Evolutionary conservation across 2,113 vertebrate genomes (phyloP).

Genomic region (Leptobrachium leishanense): DNA sequence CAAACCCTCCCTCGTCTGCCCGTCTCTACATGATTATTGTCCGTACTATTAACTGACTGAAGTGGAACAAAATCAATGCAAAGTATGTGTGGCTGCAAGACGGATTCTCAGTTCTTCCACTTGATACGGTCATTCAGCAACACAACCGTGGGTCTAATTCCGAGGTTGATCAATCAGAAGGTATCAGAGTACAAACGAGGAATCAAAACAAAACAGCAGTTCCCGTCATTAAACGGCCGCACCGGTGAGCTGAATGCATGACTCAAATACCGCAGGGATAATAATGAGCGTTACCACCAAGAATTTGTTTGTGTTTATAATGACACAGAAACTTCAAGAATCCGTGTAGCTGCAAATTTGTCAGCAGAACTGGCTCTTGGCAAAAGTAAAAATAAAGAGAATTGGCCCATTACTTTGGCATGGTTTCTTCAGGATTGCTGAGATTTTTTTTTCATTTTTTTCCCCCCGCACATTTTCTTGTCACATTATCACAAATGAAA

Average conservation of each 20-base stretch:
- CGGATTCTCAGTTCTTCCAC: constrained; percentile 13
- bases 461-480: background rate
- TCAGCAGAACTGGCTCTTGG: background rate
- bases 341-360: background rate
- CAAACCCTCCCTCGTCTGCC: constrained; percentile 5
- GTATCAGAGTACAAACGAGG: constrained; percentile 21
- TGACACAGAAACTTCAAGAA: background rate
- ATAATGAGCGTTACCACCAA: constrained; percentile 10
- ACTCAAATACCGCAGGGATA: constrained; percentile 26
- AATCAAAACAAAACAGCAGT: constrained; percentile 26
- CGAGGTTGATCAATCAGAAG: constrained; percentile 19
- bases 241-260: background rate
- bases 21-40: constrained; percentile 11
- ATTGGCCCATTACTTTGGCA: background rate
- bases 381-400: background rate
- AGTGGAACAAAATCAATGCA: constrained; percentile 33
- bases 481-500: background rate
- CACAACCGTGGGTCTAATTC: constrained; percentile 25
- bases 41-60: constrained; percentile 28
- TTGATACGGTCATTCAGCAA: constrained; percentile 36
- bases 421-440: background rate
- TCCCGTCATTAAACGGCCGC: constrained; percentile 1
- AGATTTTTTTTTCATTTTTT: background rate
- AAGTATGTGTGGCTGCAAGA: constrained; percentile 29
- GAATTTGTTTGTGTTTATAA: constrained; percentile 19